Evolutionary conservation across 2,113 vertebrate genomes (phyloP).

Genomic region (Platanista minor): DNA sequence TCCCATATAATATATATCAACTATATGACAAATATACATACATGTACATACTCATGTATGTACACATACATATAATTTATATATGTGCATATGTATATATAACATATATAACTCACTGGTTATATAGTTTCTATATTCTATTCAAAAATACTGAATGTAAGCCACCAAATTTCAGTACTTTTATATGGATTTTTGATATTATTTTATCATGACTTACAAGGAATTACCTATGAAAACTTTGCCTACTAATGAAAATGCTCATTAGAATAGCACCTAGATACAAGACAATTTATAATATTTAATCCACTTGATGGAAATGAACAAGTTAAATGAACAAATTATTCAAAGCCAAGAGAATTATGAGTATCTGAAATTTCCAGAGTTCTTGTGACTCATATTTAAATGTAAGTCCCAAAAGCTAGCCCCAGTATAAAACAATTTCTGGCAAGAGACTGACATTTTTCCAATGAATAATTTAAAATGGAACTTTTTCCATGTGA

Average conservation of each 20-base stretch:
- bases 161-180: not conserved
- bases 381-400: constrained; percentile 56
- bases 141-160: not conserved
- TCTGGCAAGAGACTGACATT: constrained; percentile 41
- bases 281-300: not conserved
- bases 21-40: not conserved
- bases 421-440: constrained; percentile 32
- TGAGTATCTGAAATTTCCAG: not conserved
- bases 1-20: not conserved
- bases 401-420: constrained; percentile 58
- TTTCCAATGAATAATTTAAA: constrained; percentile 65
- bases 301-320: constrained; percentile 40
- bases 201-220: not conserved
- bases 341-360: constrained; percentile 48
- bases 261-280: not conserved
- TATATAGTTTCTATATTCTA: not conserved
- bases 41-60: not conserved
- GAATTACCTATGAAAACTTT: not conserved
- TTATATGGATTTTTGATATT: not conserved
- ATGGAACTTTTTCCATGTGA: constrained; percentile 33
- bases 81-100: not conserved
- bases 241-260: not conserved
- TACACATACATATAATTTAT: not conserved
- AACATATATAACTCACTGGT: not conserved
- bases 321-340: constrained; percentile 49